Evolutionary conservation across 2,797 vertebrate species (phyloP), one percentile per base, ranked within the genome.

Genomic region (Schizopygopsis pylzovi): DNA sequence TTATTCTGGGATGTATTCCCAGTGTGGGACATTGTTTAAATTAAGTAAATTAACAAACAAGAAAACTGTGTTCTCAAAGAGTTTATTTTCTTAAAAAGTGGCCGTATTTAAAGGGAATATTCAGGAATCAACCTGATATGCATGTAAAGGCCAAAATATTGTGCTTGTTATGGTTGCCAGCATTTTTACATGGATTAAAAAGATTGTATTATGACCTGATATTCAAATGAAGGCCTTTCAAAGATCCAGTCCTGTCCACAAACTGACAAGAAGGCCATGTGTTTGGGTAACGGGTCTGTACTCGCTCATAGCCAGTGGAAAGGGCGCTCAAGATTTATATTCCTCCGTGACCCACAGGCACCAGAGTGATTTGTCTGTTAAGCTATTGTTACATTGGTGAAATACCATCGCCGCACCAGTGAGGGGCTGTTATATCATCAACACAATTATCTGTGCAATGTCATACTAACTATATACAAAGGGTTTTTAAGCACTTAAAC

Each of bases 331-430:
- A 81, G 18, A 39, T 81, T 73, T 16, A 71, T 68, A 82, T 79
- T 68, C 68, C 41, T 83, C n/a, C 83, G 41, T 79, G 83, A 61
- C 8, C 80, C 54, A 9, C 61, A 59, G 65, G 77, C 67, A 37
- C 65, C 76, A 81, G 37, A 83, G 43, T 77, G 71, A 68, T 63
- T 47, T 28, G 20, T 39, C 81, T 75, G 70, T 83, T 37, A 83
- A 85, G 39, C 87, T 80, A 41, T 54, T 71, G 67, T 71, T 72
- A 47, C 25, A 56, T 61, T 72, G 49, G 45, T 70, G 39, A 71
- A 82, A 78, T 78, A 49, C 45, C 18, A 25, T 22, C 43, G n/a
- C 33, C 12, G 0, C 5, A 12, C 41, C 37, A 7, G 45, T 73
- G 56, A 49, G 20, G 63, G 33, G 39, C 61, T 68, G 37, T 37